Conservation (phyloP, 2,113 vertebrate genomes). For the Thermophis baileyi region DNA sequence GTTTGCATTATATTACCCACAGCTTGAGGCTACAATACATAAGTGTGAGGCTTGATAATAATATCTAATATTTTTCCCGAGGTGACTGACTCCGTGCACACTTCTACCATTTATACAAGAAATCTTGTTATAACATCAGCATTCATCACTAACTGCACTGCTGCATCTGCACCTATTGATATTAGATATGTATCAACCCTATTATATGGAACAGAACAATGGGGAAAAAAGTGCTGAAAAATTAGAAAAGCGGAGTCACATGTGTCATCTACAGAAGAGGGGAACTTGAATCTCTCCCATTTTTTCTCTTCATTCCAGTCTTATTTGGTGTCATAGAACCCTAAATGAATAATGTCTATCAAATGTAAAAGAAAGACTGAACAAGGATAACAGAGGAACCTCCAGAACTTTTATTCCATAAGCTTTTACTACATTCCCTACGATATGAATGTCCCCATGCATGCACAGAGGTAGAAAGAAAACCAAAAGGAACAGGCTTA, state of each 20-base stretch:
- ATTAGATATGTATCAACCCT: background rate
- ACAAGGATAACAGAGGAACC: background rate
- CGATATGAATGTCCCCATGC: background rate
- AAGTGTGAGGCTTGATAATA: background rate
- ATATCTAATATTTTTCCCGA: background rate
- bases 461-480: background rate
- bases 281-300: background rate
- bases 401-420: background rate
- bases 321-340: background rate
- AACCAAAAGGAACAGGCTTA: background rate
- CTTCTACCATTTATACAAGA: background rate
- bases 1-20: background rate
- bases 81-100: background rate
- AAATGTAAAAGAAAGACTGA: background rate
- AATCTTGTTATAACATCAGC: background rate
- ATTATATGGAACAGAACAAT: background rate
- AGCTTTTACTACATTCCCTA: background rate
- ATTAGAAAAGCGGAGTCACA: background rate
- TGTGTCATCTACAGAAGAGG: background rate
- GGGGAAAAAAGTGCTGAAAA: background rate
- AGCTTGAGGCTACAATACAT: background rate
- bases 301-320: background rate
- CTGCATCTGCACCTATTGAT: background rate
- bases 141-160: background rate
- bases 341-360: background rate